These are phyloP conservation scores for Eulemur macaco DNA, from an alignment of 2,113 vertebrate genomes.

Conservation along the genomic window DNA sequence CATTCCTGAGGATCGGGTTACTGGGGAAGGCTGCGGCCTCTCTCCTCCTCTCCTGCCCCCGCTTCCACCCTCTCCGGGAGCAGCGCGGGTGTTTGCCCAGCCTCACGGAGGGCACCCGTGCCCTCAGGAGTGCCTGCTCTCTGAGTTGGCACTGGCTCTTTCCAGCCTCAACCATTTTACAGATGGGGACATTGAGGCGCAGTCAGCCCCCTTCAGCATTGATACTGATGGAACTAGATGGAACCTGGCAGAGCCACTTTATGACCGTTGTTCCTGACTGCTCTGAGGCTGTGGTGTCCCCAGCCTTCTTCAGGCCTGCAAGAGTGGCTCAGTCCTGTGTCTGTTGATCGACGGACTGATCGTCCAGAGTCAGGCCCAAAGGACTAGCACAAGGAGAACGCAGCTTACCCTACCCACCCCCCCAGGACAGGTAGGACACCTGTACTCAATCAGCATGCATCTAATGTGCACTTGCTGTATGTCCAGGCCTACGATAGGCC, in stretches of 20 bases:
- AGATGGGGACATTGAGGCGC: neutral
- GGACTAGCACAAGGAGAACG: neutral
- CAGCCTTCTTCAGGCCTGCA: neutral
- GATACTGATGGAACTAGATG: neutral
- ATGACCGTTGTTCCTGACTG: neutral
- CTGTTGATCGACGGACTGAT: neutral
- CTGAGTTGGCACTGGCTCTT: neutral
- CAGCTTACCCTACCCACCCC: neutral
- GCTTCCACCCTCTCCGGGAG: neutral
- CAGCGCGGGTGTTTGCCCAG: constrained; percentile 19
- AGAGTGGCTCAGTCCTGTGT: neutral
- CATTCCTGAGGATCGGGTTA: constrained; percentile 73
- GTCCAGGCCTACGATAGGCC: neutral
- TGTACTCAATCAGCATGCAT: neutral
- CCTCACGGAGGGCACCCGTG: neutral
- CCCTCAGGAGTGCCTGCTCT: neutral
- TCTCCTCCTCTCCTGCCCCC: neutral
- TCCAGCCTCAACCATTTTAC: neutral
- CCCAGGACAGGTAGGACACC: neutral
- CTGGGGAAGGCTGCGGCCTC: neutral
- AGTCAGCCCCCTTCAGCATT: neutral
- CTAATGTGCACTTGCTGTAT: neutral
- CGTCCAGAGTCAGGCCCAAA: neutral
- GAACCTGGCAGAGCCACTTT: neutral
- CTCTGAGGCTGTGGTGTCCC: neutral